phyloP scores from a whole-genome alignment of 2,113 vertebrate species.

The Circaetus cinerascens region DNA sequence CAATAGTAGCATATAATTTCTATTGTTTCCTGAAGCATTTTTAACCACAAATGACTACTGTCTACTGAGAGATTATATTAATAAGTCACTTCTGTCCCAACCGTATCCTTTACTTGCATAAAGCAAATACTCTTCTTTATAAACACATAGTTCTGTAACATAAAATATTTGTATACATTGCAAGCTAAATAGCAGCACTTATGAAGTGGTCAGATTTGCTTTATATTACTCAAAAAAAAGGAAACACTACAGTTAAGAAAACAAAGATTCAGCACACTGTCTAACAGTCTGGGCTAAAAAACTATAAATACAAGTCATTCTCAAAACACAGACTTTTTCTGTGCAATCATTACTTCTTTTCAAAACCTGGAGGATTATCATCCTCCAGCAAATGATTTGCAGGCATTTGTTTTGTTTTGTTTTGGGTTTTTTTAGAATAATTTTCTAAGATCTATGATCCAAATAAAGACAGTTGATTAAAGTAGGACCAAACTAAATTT shows the following conservation, averaged over 20 bases:
- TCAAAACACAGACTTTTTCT: not conserved
- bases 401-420: not conserved
- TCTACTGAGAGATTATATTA: not conserved
- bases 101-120: not conserved
- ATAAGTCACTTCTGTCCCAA: not conserved
- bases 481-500: not conserved
- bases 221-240: not conserved
- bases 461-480: not conserved
- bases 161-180: not conserved
- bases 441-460: not conserved
- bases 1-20: not conserved
- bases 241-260: not conserved
- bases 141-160: not conserved
- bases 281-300: not conserved
- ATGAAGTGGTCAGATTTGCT: not conserved
- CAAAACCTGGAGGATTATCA: not conserved
- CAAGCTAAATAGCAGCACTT: not conserved
- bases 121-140: not conserved
- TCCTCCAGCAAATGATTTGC: not conserved
- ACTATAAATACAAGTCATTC: not conserved
- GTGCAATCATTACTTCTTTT: not conserved
- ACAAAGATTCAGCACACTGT: not conserved
- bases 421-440: not conserved
- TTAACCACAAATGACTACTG: not conserved
- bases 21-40: not conserved